Percentiles rank a stretch among this genome's conserved stretches.
phyloP scores from a whole-genome alignment of 23 tunicate species.

The Trididemnum miniatum region DNA sequence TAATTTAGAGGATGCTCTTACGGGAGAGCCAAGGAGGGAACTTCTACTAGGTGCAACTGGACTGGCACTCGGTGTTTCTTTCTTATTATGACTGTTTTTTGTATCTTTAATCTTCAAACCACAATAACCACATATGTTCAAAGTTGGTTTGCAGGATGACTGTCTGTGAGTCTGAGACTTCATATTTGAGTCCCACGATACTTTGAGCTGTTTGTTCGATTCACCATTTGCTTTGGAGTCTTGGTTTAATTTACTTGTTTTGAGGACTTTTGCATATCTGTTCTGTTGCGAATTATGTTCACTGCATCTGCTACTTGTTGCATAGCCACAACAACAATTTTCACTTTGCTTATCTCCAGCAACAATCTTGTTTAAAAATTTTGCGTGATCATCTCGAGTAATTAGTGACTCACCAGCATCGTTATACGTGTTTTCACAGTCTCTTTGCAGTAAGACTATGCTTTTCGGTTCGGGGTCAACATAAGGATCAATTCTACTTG shows the following conservation, averaged over 20 bases:
- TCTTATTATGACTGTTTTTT: background rate
- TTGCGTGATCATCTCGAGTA: background rate
- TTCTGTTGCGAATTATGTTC: background rate
- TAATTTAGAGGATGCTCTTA: conserved; percentile 5
- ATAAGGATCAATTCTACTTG: conserved; percentile 51
- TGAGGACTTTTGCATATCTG: background rate
- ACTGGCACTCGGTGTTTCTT: background rate
- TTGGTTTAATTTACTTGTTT: background rate
- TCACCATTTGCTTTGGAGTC: background rate
- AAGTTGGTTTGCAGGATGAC: background rate
- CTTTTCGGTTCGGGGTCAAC: conserved; percentile 90
- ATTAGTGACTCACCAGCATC: background rate
- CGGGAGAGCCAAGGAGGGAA: conserved; percentile 14
- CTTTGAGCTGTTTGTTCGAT: background rate
- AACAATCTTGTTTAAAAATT: background rate
- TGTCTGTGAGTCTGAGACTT: background rate
- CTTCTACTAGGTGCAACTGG: background rate
- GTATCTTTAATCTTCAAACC: conserved; percentile 31
- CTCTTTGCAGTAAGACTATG: conserved; percentile 47
- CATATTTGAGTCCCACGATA: background rate
- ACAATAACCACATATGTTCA: conserved; percentile 36
- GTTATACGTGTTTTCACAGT: conserved; percentile 14
- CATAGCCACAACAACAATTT: conserved; percentile 50
- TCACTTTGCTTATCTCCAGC: conserved; percentile 3
- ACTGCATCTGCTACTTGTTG: conserved; percentile 27